Evolutionary conservation across 2,113 vertebrate species (phyloP).

Genomic region (Chelonoidis abingdonii): DNA sequence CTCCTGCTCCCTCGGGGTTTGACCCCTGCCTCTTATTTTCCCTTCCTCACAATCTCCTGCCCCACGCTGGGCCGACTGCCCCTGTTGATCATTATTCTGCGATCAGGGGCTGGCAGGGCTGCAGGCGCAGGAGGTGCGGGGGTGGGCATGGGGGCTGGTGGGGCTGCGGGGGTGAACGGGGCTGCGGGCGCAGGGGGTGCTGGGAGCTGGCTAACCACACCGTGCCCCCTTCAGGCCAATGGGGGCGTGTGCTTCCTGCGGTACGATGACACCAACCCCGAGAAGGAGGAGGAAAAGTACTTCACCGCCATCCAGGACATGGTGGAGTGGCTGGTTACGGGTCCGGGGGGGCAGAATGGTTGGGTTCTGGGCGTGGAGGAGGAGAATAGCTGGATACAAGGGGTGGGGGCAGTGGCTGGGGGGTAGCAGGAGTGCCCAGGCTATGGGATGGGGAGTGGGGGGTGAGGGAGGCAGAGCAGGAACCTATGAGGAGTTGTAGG

Average conservation of each 20-base stretch:
- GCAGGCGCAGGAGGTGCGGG: background rate
- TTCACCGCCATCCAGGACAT: constrained; percentile 96
- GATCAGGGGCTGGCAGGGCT: background rate
- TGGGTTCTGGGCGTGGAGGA: too few species aligned
- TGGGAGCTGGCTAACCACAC: rapidly evolving
- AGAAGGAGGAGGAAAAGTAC: constrained; percentile 98
- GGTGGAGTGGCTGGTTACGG: constrained; percentile 96
- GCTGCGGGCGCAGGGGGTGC: background rate
- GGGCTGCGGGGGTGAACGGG: background rate
- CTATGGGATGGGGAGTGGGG: too few species aligned
- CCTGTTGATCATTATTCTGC: too few species aligned
- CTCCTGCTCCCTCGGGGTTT: too few species aligned
- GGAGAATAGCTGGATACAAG: too few species aligned
- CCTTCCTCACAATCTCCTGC: too few species aligned
- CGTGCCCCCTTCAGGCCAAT: constrained; percentile 84
- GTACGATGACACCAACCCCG: constrained; percentile 97
- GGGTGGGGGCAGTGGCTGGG: background rate
- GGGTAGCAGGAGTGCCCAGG: too few species aligned
- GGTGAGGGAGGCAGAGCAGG: too few species aligned
- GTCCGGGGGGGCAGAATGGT: rapidly evolving
- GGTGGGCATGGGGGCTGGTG: background rate
- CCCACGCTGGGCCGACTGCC: too few species aligned
- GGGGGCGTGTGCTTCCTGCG: constrained; percentile 94
- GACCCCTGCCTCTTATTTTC: too few species aligned
- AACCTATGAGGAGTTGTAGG: background rate